A percentile compares a stretch with the other conserved stretches of the same genome.
These are phyloP conservation scores for Crotophaga sulcirostris DNA, from an alignment of 2,113 vertebrate genomes.

Conservation along the genomic window DNA sequence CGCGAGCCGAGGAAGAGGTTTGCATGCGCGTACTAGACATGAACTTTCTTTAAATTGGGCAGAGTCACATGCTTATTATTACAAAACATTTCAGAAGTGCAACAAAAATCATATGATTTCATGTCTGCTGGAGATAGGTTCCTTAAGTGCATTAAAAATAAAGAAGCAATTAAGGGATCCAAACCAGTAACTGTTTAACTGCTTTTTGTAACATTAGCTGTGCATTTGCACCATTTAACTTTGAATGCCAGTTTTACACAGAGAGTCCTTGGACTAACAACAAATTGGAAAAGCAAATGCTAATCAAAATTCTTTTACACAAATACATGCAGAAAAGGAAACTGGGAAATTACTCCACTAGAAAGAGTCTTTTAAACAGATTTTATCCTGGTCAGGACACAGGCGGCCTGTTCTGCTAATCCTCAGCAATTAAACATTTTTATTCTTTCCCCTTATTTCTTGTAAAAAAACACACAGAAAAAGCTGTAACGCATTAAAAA, in stretches of 20 bases:
- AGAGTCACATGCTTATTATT: constrained; percentile 63
- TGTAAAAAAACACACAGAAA: constrained; percentile 19
- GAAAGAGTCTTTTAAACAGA: constrained; percentile 35
- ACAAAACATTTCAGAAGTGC: constrained; percentile 56
- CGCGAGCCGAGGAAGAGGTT: constrained; percentile 36
- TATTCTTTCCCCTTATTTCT: constrained; percentile 51
- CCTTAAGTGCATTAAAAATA: not conserved
- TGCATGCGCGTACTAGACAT: constrained; percentile 49
- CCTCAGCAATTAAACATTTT: constrained; percentile 41
- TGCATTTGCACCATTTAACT: not conserved
- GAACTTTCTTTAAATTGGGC: constrained; percentile 70
- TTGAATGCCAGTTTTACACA: not conserved
- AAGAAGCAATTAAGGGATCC: not conserved
- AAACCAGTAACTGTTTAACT: not conserved
- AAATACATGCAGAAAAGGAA: constrained; percentile 39
- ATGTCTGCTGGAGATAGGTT: constrained; percentile 60
- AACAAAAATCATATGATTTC: constrained; percentile 64
- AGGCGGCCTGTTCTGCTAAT: constrained; percentile 40
- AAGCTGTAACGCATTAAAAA: constrained; percentile 30
- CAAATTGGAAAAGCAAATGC: constrained; percentile 21
- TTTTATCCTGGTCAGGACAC: constrained; percentile 20
- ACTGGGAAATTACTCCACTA: constrained; percentile 39
- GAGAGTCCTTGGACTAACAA: constrained; percentile 16
- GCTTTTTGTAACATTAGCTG: not conserved
- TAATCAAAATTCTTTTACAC: constrained; percentile 33